Base-by-base conservation (phyloP, 2,113 vertebrate genomes). In the Ciconia stormi region DNA sequence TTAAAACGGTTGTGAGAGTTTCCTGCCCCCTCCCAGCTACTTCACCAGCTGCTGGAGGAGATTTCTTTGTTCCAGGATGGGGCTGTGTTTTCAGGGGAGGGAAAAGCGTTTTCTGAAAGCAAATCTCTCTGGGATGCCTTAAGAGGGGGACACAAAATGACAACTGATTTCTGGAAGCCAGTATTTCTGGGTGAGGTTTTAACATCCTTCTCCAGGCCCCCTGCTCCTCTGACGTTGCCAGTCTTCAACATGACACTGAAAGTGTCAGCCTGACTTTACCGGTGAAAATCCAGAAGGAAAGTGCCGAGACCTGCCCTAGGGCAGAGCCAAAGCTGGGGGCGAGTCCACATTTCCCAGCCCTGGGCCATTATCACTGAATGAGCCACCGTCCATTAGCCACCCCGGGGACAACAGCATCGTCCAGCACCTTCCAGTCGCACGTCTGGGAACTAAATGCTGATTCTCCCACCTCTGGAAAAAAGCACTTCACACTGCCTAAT, bases 401-500 rank as follows among this genome's bases (percentile, higher is more conserved):
- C 67, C 62, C 1, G 3, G 38, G 52, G 44, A 71, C 87, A 78
- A 27, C 15, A 30, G 72, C 77, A 21, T 27, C 11, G 7, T 30
- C 82, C 93, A 23, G 72, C 90, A 84, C 89, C 89, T 84, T 44
- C 91, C 92, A 59, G 32, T 67, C 71, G 69, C 91, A 56, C 11
- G 38, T 89, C 89, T 95, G 80, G 90, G 92, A 63, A n/a, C 42
- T 25, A 52, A 83, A 92, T 73, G 85, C 30, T 25, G 59, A 69
- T 91, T 94, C 52, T 86, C 44, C 47, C 61, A 40, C n/a, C 77
- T 72, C 83, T 95, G 92, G 87, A 89, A 92, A 84, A 74, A 67
- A 82, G 20, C 67, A 49, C 67, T 97, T 97, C 53, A 42, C 93
- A 2, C 94, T 50, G 94, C 80, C 82, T 95, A 70, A 95, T 92